Evolutionary conservation across 2,113 vertebrate genomes (phyloP).

Genomic region (Turdus rufiventris): DNA sequence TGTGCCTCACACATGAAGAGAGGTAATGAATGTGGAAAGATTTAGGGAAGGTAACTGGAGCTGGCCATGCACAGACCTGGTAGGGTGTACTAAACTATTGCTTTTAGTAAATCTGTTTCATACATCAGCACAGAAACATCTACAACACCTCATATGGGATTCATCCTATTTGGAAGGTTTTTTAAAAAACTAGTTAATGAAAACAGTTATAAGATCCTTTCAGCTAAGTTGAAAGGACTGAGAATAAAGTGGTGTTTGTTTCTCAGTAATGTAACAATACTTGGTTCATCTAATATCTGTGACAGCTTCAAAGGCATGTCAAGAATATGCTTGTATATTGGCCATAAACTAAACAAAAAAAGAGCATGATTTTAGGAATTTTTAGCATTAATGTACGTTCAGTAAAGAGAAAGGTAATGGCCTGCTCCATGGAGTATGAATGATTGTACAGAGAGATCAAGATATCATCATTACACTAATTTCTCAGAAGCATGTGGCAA

Average conservation of each 20-base stretch:
- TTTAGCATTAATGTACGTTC: not conserved
- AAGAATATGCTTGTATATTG: not conserved
- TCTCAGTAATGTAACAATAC: not conserved
- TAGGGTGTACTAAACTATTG: not conserved
- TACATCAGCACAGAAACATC: not conserved
- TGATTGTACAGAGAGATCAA: not conserved
- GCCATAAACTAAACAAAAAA: not conserved
- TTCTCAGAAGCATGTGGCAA: not conserved
- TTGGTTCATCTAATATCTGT: not conserved
- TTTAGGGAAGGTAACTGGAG: not conserved
- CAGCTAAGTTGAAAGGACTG: not conserved
- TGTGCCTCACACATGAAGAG: not conserved
- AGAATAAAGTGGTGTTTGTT: not conserved
- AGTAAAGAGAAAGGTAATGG: not conserved
- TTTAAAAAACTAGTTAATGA: not conserved
- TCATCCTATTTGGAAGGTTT: not conserved
- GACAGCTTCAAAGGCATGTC: not conserved
- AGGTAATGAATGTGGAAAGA: not conserved
- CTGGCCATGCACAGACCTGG: not conserved
- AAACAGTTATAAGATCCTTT: not conserved
- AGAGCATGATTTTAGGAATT: rapidly evolving
- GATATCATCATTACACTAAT: not conserved
- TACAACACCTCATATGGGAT: not conserved
- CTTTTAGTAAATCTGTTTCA: not conserved
- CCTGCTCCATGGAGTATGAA: not conserved